Evolutionary conservation across 2,888 invertebrate genomes (phyloP), one percentile per base, ranked within the genome.

Genomic region (Dasypogon diadema): DNA sequence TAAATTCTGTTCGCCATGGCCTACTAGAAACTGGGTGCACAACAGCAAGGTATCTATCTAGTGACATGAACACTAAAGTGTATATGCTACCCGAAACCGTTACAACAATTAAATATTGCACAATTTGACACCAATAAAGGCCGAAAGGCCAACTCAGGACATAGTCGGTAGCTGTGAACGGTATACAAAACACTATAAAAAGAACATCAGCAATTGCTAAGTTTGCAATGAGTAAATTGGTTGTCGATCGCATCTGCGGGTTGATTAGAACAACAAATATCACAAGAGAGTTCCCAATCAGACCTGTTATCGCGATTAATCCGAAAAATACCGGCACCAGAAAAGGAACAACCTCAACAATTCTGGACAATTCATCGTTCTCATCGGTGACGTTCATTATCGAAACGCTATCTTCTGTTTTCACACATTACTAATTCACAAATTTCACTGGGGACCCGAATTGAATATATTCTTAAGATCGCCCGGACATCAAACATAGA

Each of bases 41-140:
- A 0, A 98, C 97, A 12, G 97, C 97, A 84, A 98, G 89, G 84
- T 94, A 98, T 76, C 93, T 89, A 85, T 97, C 97, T 58, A 97
- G 85, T 1, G 96, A 95, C 97, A 98, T 97, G 75, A 97, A 89
- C 0, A 97, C 96, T 48, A 98, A 87, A 0, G 97, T 97, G 86
- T 97, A 97, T 5, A 97, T 96, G 80, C 95, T 95, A 6, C 94
- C 95, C 82, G 95, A 95, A 2, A 96, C 96, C 2, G 95, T 95
- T 8, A 96, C 96, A 77, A 95, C 93, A 79, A 95, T 94, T 81
- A 96, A 89, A 83, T 97, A 97, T 84, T 97, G 96, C 0, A 95
- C 94, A 21, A 93, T 91, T 85, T 94, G 93, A 86, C 97, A 97
- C 92, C 94, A 95, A 81, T 91, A 86, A 80, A 91, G 90, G 1